These are phyloP conservation scores for Dicranocentrus wangi DNA, from an alignment of 2,888 invertebrate genomes.

Conservation along the genomic window DNA sequence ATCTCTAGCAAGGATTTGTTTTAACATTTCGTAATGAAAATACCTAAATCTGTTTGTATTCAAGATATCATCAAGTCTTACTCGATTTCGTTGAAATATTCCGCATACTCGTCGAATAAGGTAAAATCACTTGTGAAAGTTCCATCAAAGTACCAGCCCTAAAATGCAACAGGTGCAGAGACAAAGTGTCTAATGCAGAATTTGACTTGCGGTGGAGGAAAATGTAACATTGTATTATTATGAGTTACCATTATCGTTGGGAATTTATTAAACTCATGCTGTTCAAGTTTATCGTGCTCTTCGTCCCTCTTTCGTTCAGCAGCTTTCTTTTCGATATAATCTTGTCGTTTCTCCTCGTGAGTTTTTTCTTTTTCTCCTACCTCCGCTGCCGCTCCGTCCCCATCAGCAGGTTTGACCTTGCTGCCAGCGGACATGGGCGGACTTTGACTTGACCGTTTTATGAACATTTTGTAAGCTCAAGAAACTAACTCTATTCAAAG, in stretches of 20 bases:
- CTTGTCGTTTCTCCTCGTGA: slow-evolving; percentile 13
- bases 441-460: slow-evolving; percentile 14
- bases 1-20: slow-evolving; percentile 32
- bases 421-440: not conserved
- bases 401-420: not conserved
- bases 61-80: slow-evolving; percentile 7
- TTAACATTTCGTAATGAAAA: not conserved
- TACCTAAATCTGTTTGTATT: too few species aligned
- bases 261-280: slow-evolving; percentile 40
- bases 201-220: not conserved
- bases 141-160: slow-evolving; percentile 68
- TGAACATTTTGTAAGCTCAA: slow-evolving; percentile 36
- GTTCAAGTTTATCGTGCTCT: slow-evolving; percentile 11
- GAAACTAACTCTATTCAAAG: too few species aligned
- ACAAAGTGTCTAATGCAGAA: too few species aligned
- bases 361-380: slow-evolving; percentile 8
- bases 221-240: not conserved
- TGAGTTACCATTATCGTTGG: slow-evolving; percentile 55
- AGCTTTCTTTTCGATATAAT: slow-evolving; percentile 37
- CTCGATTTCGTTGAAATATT: slow-evolving; percentile 62
- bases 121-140: slow-evolving; percentile 50
- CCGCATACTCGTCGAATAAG: slow-evolving; percentile 57
- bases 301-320: slow-evolving; percentile 7
- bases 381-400: not conserved
- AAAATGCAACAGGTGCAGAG: not conserved